These are phyloP conservation scores for Agrilus cyanescens DNA, from an alignment of 2,888 invertebrate genomes.

Conservation along the genomic window DNA sequence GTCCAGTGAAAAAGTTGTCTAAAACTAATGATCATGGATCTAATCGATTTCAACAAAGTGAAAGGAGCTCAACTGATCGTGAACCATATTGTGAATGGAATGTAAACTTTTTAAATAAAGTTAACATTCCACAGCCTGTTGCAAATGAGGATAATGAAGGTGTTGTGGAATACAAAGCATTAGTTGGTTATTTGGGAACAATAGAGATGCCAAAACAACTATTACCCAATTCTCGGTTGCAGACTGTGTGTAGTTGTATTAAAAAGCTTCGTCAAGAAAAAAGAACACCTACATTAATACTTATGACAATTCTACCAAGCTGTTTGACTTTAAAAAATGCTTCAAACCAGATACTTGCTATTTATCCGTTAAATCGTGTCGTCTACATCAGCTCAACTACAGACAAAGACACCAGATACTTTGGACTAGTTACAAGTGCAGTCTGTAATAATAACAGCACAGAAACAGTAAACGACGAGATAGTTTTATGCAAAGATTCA, in stretches of 20 bases:
- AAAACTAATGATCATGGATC: constrained; percentile 5
- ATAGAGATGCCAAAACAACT: constrained; percentile 88
- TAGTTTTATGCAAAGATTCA: constrained; percentile 6
- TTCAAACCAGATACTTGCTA: constrained; percentile 67
- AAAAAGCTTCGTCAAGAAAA: constrained; percentile 80
- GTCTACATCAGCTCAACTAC: constrained; percentile 83
- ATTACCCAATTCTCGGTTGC: constrained; percentile 59
- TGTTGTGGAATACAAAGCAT: constrained; percentile 65
- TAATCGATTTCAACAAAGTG: constrained; percentile 5
- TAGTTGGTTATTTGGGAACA: constrained; percentile 91
- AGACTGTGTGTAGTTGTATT: constrained; percentile 77
- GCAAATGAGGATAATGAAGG: constrained; percentile 31
- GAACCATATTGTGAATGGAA: neutral
- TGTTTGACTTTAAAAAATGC: constrained; percentile 70
- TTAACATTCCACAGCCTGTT: no score
- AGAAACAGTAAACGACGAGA: constrained; percentile 9
- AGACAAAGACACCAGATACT: constrained; percentile 84
- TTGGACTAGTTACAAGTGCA: constrained; percentile 83
- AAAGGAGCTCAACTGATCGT: constrained; percentile 2
- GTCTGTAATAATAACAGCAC: constrained; percentile 36
- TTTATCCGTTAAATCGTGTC: constrained; percentile 75
- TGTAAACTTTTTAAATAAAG: no score
- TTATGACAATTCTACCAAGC: constrained; percentile 73
- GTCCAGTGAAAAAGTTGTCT: constrained; percentile 13
- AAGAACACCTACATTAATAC: constrained; percentile 70